Base-by-base conservation (phyloP, 2,113 vertebrate genomes). In the Rhabdornis inornatus region DNA sequence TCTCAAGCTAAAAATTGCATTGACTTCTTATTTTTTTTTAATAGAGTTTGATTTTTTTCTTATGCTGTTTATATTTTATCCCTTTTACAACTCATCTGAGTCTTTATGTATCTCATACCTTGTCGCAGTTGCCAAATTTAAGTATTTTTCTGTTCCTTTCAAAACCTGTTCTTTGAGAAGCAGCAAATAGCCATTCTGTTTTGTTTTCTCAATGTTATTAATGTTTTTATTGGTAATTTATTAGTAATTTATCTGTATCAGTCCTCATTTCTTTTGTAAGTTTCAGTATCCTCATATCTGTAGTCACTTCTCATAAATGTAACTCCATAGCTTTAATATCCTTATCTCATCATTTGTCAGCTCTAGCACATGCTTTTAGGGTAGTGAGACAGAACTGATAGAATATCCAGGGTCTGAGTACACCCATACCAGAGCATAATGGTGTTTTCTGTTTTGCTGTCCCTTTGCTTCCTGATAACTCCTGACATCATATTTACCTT, bases 401-500 rank as follows among this genome's bases (percentile, higher is more conserved):
- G 13, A 11, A 19, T 59, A 45, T 56, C 90, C 90, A 79, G 40
- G 47, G 45, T 88, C 35, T 83, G 87, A 93, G 88, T 65, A 52
- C 60, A 37, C 25, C 77, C 44, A n/a, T 39, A 25, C 24, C 49
- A 12, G 31, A 31, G 42, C 59, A 64, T 83, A 93, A 94, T 81
- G 39, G 17, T 75, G 80, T 83, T 85, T 88, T 88, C 68, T 90
- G 3, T 61, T 93, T 83, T 21, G 11, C 44, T 79, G 52, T 91
- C 85, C 52, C 11, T 86, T 81, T 71, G 70, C 71, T 70, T 89
- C 68, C 76, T 81, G 80, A 90, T 84, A 75, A 87, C 64, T 89
- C 89, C 92, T 90, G 91, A 92, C 86, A 96, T 93, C 35, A 2
- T 78, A 78, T 92, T 94, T 91, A 92, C 89, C 72, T 95, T 81